Base-by-base conservation (phyloP, 2,113 vertebrate genomes). In the Eulemur macaco region DNA sequence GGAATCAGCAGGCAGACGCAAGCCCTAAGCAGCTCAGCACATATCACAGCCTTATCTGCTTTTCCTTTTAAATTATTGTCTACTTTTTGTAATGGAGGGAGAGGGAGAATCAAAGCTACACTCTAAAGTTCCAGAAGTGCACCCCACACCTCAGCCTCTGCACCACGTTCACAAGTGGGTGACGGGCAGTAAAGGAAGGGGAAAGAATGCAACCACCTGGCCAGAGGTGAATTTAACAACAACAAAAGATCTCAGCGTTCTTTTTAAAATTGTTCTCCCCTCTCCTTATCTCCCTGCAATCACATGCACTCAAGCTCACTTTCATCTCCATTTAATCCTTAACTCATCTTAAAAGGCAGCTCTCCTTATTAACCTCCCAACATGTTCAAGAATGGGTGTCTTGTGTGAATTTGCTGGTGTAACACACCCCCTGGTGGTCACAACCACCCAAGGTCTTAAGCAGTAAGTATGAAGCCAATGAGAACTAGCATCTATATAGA, bases 351-450 rank as follows among this genome's bases (percentile, higher is more conserved):
- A 31, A 78, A 50, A 82, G 31, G 6, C 23, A 60, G 6, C 13
- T 68, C 63, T 17, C 50, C 34, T 42, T 23, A 68, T 37, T 37
- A n/a, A 74, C 27, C 31, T 27, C 25, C 58, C 25, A 0, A 77
- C 21, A 5, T 1, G 31, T 47, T 18, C 6, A 29, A 2, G 12
- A 34, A 10, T 23, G 8, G 1, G 34, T 9, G 27, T 10, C 15
- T 20, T 8, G 8, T 25, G 25, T 25, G 37, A 17, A 45, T 96
- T 96, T 89, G 66, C 52, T 96, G 97, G 98, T 96, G 63, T 29
- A 77, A 29, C 71, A 21, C 78, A 97, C 98, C 97, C 97, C 94
- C 98, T 98, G 97, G 98, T 97, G 98, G 97, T 54, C 78, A 1
- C 97, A 96, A 69, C 4, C 20, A 25, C 4, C 76, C 86, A 95